Evolutionary conservation across 2,113 vertebrate genomes (phyloP), one percentile per base, ranked within the genome.

Genomic region (Ivindomyrus marchei): DNA sequence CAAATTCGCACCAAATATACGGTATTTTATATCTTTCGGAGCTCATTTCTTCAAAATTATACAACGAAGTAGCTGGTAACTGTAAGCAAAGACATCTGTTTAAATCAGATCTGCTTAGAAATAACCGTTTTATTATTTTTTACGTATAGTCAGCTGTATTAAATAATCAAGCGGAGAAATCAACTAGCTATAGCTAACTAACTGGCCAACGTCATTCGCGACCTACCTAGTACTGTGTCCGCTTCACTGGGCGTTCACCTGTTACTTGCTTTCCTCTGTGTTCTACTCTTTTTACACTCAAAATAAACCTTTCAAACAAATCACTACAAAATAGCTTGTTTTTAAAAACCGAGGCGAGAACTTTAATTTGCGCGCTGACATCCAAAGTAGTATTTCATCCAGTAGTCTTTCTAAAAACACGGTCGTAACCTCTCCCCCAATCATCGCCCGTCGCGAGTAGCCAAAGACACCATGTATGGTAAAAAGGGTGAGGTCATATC

Each of bases 351-450:
- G 88, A 49, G 91, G 88, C n/a, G 80, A 93, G 91, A 89, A 91
- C 95, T 90, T 93, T 90, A 92, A 95, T 95, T 96, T 95, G 94
- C 95, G 95, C 96, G 95, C 95, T 95, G 93, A 93, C 94, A 91
- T 90, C 92, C 52, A 91, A 90, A 93, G 92, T 90, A 58, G 90
- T 39, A 92, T 93, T 47, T 52, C 85, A 36, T 88, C 89, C 89
- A 91, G 91, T 91, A 92, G 92, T 74, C 86, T 93, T 95, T 94
- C 95, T 95, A 95, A 94, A 95, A 96, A 95, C 94, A 93, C 92
- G 92, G 93, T 91, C 91, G 92, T 83, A 89, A 77, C 39, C 80
- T 88, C 49, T 88, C 88, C 80, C 46, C 96, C 96, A 96, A 96
- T 96, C 94, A 92, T 86, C 89, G 90, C 47, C 89, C 89, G 91